These are phyloP conservation scores for Axinella damicornis DNA, from an alignment of 37 sponge, comb jelly and placozoan species.

Conservation along the genomic window DNA sequence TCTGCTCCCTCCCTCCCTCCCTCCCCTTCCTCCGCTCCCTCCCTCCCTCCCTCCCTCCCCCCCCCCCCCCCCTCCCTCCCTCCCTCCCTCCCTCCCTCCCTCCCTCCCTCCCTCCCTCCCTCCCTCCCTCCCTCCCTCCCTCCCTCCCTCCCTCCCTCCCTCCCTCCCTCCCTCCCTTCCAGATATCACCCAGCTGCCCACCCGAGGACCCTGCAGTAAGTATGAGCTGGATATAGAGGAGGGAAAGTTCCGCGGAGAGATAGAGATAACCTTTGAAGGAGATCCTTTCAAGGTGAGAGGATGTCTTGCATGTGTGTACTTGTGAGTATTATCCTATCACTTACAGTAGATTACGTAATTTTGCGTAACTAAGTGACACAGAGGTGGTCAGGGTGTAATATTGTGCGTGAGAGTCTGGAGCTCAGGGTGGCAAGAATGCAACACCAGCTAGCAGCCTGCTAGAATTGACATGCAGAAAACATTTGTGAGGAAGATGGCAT, in stretches of 20 bases:
- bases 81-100: background rate
- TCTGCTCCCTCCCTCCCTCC: too few species aligned
- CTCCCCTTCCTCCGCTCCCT: too few species aligned
- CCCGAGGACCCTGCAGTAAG: slow-evolving; percentile 73
- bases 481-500: too few species aligned
- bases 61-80: background rate
- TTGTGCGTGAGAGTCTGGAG: too few species aligned
- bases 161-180: background rate
- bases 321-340: too few species aligned
- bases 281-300: slow-evolving; percentile 53
- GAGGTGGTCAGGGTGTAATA: too few species aligned
- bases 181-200: slow-evolving; percentile 54
- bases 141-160: background rate
- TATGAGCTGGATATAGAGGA: slow-evolving; percentile 51
- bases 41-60: too few species aligned
- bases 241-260: slow-evolving; percentile 48
- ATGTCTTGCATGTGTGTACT: background rate
- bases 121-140: background rate
- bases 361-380: too few species aligned
- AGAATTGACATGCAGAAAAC: too few species aligned
- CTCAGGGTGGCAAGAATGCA: too few species aligned
- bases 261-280: slow-evolving; percentile 19
- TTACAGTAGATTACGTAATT: too few species aligned
- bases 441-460: too few species aligned
- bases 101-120: background rate